A percentile compares a stretch with the other conserved stretches of the same genome.
These are phyloP conservation scores for Sitobion miscanthi DNA, from an alignment of 1,140 invertebrate species.

Conservation along the genomic window DNA sequence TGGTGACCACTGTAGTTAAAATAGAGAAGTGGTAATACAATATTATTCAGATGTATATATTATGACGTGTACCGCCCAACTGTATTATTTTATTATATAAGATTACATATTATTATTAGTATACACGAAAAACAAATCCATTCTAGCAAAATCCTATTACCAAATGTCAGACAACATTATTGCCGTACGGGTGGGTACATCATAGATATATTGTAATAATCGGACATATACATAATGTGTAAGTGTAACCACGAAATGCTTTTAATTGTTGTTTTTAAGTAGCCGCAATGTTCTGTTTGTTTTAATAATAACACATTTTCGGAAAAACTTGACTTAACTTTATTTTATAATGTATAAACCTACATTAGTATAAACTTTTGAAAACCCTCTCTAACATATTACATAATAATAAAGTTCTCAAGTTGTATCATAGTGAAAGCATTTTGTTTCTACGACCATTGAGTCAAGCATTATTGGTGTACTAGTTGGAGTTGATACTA, in stretches of 20 bases:
- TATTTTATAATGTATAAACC: background rate
- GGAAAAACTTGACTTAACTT: background rate
- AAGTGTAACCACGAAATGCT: background rate
- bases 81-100: conserved; percentile 11
- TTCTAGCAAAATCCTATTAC: background rate
- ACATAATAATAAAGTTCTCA: background rate
- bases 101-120: background rate
- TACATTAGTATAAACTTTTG: background rate
- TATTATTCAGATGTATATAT: background rate
- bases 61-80: background rate
- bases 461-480: background rate
- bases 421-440: conserved; percentile 4
- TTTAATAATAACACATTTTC: background rate
- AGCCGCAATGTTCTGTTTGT: background rate
- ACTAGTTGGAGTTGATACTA: background rate
- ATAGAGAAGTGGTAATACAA: background rate
- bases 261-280: background rate
- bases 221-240: background rate
- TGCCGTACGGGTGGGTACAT: background rate
- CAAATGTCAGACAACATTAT: background rate
- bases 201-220: background rate
- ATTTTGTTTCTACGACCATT: background rate
- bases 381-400: background rate
- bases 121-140: background rate
- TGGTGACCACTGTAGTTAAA: background rate